Conservation (phyloP, 2,888 invertebrate genomes). For the Euproctis similis region DNA sequence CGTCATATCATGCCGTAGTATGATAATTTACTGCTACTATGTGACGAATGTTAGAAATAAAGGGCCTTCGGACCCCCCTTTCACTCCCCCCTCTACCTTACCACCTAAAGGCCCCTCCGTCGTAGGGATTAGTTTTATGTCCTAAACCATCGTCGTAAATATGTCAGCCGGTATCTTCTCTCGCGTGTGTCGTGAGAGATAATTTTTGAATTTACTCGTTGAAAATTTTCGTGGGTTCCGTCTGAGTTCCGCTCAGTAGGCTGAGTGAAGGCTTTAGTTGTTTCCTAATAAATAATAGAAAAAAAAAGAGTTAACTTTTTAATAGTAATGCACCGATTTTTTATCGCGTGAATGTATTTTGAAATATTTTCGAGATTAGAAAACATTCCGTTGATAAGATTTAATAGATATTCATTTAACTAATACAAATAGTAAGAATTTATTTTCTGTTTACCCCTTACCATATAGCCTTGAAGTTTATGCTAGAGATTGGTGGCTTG, state of each 20-base stretch:
- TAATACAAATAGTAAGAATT: too few species aligned
- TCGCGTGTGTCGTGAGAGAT: slow-evolving; percentile 57
- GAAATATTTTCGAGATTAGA: too few species aligned
- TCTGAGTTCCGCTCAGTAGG: too few species aligned
- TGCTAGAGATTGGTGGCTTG: too few species aligned
- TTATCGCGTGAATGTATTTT: too few species aligned
- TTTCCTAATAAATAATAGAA: background rate
- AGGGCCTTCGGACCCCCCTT: slow-evolving; percentile 52
- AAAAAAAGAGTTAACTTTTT: background rate
- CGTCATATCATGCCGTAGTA: slow-evolving; percentile 77
- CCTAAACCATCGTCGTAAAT: slow-evolving; percentile 70
- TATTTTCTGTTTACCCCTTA: too few species aligned
- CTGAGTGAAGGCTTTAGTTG: background rate
- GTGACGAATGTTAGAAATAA: slow-evolving; percentile 78
- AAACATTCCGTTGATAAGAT: too few species aligned
- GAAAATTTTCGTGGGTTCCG: slow-evolving; percentile 20
- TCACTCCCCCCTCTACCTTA: slow-evolving; percentile 22
- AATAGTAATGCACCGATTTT: too few species aligned
- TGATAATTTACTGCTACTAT: slow-evolving; percentile 77
- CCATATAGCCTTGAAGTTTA: too few species aligned
- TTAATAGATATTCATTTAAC: too few species aligned
- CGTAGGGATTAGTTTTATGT: slow-evolving; percentile 70
- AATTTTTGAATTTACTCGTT: slow-evolving; percentile 68
- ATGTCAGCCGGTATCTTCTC: slow-evolving; percentile 68
- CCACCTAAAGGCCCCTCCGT: slow-evolving; percentile 29